phyloP scores from a whole-genome alignment of 2,113 vertebrate species.

The Ascaphus truei region DNA sequence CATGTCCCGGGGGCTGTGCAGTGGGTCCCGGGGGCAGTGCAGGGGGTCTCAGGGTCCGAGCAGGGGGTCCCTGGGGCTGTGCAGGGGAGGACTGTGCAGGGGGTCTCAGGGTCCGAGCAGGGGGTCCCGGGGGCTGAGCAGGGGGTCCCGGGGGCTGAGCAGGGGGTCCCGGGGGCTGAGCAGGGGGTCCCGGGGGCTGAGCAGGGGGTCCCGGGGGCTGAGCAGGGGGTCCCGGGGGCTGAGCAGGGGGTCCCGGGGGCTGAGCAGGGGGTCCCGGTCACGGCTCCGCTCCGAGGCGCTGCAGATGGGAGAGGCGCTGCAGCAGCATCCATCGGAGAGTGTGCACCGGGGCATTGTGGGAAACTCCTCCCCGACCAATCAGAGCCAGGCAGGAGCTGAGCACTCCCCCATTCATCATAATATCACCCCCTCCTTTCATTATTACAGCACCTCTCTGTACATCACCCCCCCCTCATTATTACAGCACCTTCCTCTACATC shows the following conservation, averaged over 20 bases:
- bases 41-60: background rate
- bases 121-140: too few species aligned
- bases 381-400: background rate
- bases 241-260: constrained; percentile 18
- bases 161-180: constrained; percentile 23
- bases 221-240: constrained; percentile 16
- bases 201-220: constrained; percentile 20
- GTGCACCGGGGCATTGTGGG: constrained; percentile 74
- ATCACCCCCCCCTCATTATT: too few species aligned
- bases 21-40: constrained; percentile 26
- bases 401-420: background rate
- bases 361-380: constrained; percentile 66
- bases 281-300: constrained; percentile 50
- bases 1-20: constrained; percentile 6
- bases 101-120: constrained; percentile 48
- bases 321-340: constrained; percentile 71
- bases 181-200: constrained; percentile 13
- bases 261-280: too few species aligned
- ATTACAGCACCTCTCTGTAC: background rate
- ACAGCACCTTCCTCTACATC: background rate
- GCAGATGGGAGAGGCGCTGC: constrained; percentile 69
- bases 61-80: constrained; percentile 17
- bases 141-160: constrained; percentile 10
- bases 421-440: background rate
- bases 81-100: too few species aligned